Percentiles rank a stretch among this genome's conserved stretches.
Evolutionary conservation across 2,888 invertebrate species (phyloP).

Genomic region (Julus scanicus): DNA sequence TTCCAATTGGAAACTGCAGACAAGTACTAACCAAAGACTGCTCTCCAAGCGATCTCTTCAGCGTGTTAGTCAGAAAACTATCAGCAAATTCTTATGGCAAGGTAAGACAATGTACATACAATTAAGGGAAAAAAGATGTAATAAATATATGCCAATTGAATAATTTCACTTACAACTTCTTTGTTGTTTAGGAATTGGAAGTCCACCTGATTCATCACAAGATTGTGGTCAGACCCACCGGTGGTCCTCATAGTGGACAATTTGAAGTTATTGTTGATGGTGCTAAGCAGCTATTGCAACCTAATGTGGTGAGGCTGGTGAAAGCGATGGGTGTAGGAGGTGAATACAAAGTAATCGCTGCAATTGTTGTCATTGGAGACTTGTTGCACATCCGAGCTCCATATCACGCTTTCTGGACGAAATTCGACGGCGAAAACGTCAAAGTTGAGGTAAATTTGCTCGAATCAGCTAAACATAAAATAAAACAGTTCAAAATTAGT

Average conservation of each 20-base stretch:
- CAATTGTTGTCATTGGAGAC: slow-evolving; percentile 16
- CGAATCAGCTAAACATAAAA: neutral
- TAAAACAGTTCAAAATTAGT: neutral
- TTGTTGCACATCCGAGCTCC: slow-evolving; percentile 36
- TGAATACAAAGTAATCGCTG: slow-evolving; percentile 29
- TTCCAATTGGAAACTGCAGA: slow-evolving; percentile 64
- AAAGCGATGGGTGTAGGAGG: neutral
- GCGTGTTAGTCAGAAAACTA: neutral
- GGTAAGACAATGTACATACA: neutral
- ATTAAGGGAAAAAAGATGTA: neutral
- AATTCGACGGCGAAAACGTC: slow-evolving; percentile 49
- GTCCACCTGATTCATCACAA: slow-evolving; percentile 48
- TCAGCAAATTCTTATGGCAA: neutral
- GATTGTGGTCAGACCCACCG: slow-evolving; percentile 31
- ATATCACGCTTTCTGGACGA: neutral
- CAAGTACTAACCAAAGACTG: slow-evolving; percentile 67
- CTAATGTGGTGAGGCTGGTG: neutral
- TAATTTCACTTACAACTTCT: neutral
- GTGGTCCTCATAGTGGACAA: neutral
- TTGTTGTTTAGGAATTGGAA: slow-evolving; percentile 13
- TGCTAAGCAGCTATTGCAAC: neutral
- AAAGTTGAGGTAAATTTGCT: slow-evolving; percentile 36
- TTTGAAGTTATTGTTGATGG: slow-evolving; percentile 48
- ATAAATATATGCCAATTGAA: neutral
- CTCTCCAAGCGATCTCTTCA: slow-evolving; percentile 59